A percentile compares a stretch with the other conserved stretches of the same genome.
Conservation (phyloP, 30 jellyfish, hydroid and myxozoan genomes). For the Aurelia aurita region DNA sequence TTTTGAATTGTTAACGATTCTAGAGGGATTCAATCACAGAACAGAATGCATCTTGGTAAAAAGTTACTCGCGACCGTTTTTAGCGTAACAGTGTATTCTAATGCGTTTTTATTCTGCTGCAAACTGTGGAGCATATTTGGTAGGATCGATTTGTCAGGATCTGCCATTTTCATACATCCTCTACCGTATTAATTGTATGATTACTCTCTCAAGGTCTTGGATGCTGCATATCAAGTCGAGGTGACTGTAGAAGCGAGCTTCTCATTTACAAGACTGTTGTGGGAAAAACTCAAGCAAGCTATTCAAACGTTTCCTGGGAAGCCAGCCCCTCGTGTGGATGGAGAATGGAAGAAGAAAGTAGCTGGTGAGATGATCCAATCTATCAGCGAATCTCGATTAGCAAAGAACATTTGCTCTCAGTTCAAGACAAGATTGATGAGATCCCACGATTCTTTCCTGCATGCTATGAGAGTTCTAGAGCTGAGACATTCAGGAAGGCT, state of each 20-base stretch:
- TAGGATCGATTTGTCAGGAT: no score
- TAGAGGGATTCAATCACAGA: no score
- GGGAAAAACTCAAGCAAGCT: conserved; percentile 99
- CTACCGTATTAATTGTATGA: no score
- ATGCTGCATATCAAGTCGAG: conserved; percentile 99
- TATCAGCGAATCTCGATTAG: conserved; percentile 94
- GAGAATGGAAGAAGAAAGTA: conserved; percentile 91
- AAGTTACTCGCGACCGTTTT: no score
- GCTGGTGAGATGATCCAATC: conserved; percentile 97
- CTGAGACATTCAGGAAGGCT: conserved; percentile 96
- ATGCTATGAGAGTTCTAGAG: conserved; percentile 87
- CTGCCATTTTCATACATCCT: no score
- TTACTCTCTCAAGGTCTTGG: conserved; percentile 77
- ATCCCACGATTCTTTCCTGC: conserved; percentile 94
- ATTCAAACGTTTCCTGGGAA: conserved; percentile 97
- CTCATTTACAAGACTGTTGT: conserved; percentile 92
- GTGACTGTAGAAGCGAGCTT: conserved; percentile 99
- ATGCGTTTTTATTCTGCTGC: no score
- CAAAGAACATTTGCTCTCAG: conserved; percentile 95
- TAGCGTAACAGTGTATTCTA: no score
- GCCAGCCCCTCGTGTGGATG: conserved; percentile 91
- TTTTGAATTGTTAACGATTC: no score
- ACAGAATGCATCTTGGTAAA: no score
- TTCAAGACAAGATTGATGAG: conserved; percentile 92
- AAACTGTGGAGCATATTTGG: no score